A percentile compares a stretch with the other conserved stretches of the same genome.
Conservation (phyloP, 2,888 invertebrate species). For the Dicyrtomina minuta region DNA sequence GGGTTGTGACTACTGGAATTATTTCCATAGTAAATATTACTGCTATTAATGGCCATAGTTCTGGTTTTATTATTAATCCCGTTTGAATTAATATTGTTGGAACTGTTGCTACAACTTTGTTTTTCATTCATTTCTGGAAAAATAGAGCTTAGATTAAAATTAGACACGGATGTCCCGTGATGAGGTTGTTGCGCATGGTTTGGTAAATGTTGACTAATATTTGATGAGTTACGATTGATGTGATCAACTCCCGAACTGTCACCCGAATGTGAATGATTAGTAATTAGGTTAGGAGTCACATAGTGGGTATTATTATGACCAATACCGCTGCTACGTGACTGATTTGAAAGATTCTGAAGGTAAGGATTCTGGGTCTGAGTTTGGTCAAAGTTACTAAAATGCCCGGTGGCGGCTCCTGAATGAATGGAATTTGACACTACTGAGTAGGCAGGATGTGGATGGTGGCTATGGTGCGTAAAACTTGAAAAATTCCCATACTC, state of each 20-base stretch:
- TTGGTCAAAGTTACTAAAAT: no score
- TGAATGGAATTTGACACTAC: no score
- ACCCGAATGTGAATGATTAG: not conserved
- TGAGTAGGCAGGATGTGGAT: not conserved
- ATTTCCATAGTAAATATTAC: not conserved
- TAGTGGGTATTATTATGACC: no score
- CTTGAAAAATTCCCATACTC: slow-evolving; percentile 2
- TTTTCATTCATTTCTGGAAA: slow-evolving; percentile 77
- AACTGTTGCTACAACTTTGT: slow-evolving; percentile 44
- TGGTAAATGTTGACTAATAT: not conserved
- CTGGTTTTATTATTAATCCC: not conserved
- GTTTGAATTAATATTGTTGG: not conserved
- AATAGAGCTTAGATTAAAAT: slow-evolving; percentile 79
- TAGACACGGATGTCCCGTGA: slow-evolving; percentile 60
- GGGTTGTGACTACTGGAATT: not conserved
- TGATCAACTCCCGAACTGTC: not conserved
- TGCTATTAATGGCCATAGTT: not conserved
- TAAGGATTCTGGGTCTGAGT: no score
- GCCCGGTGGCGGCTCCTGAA: no score
- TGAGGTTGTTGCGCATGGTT: slow-evolving; percentile 28
- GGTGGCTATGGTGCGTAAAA: not conserved
- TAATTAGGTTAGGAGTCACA: not conserved
- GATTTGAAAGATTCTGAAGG: no score
- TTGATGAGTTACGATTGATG: not conserved
- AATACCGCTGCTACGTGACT: no score